phyloP scores from a whole-genome alignment of 2,888 invertebrate genomes.

The Latrodectus elegans region DNA sequence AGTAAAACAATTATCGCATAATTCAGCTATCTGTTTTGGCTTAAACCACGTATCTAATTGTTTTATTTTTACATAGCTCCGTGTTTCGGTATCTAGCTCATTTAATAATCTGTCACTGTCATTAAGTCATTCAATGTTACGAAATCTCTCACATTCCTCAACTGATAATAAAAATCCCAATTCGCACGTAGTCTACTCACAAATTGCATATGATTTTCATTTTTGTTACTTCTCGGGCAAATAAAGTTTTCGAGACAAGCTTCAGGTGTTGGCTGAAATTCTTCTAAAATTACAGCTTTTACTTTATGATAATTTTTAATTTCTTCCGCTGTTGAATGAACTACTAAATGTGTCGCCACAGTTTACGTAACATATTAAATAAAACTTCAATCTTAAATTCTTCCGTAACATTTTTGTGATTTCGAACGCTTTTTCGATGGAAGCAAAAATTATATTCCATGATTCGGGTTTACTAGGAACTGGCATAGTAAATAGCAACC shows the following conservation, averaged over 20 bases:
- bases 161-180: constrained; percentile 16
- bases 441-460: constrained; percentile 16
- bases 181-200: neutral
- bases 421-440: constrained; percentile 27
- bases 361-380: constrained; percentile 16
- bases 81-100: constrained; percentile 1
- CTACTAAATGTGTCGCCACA: neutral
- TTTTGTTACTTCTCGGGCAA: neutral
- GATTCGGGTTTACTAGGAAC: constrained; percentile 15
- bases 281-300: constrained; percentile 14
- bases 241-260: constrained; percentile 16
- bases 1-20: constrained; percentile 27
- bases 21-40: neutral
- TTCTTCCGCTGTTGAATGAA: neutral
- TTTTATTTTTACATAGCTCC: constrained; percentile 1
- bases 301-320: constrained; percentile 11
- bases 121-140: constrained; percentile 24
- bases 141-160: constrained; percentile 12
- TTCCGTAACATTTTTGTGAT: constrained; percentile 4
- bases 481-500: neutral
- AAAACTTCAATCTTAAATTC: constrained; percentile 23
- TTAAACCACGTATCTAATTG: constrained; percentile 12
- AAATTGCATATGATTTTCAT: constrained; percentile 19
- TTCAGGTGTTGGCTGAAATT: constrained; percentile 13
- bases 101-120: constrained; percentile 7